phyloP scores from a whole-genome alignment of 2,797 vertebrate species.

The Pyrocephalus nanus region DNA sequence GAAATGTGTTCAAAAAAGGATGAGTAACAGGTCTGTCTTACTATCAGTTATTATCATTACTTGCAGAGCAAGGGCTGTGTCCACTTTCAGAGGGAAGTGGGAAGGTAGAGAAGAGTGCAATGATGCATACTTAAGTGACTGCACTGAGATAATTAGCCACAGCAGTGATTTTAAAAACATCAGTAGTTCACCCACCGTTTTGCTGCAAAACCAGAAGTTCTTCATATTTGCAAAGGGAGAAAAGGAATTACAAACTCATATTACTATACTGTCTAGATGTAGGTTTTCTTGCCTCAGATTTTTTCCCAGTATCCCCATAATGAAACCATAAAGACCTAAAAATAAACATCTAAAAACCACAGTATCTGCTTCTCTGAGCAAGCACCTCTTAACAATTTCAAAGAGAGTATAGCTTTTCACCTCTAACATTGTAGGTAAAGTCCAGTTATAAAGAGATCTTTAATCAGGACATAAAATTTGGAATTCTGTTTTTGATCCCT shows the following conservation, averaged over 20 bases:
- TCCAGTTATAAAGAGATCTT: not conserved
- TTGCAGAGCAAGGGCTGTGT: slow-evolving; percentile 58
- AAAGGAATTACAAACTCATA: not conserved
- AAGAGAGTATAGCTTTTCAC: not conserved
- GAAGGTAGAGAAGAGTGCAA: slow-evolving; percentile 2
- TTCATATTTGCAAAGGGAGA: not conserved
- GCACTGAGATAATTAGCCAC: slow-evolving; percentile 63
- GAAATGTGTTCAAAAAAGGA: slow-evolving; percentile 68
- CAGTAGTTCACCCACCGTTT: not conserved
- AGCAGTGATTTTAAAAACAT: slow-evolving; percentile 42
- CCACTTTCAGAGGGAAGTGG: slow-evolving; percentile 33
- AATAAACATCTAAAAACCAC: not conserved
- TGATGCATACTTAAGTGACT: slow-evolving; percentile 55
- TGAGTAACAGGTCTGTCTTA: slow-evolving; percentile 70
- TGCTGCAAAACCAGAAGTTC: not conserved
- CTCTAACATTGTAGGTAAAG: not conserved
- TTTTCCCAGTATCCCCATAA: not conserved
- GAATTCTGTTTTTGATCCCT: not conserved
- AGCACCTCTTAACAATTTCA: not conserved
- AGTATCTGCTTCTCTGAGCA: not conserved
- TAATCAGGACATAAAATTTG: not conserved
- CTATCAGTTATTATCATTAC: slow-evolving; percentile 73
- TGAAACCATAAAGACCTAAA: not conserved
- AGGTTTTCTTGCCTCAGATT: not conserved
- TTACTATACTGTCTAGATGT: not conserved